Evolutionary conservation across 1,140 invertebrate species (phyloP), one percentile per base, ranked within the genome.

Genomic region (Melitaea cinxia): DNA sequence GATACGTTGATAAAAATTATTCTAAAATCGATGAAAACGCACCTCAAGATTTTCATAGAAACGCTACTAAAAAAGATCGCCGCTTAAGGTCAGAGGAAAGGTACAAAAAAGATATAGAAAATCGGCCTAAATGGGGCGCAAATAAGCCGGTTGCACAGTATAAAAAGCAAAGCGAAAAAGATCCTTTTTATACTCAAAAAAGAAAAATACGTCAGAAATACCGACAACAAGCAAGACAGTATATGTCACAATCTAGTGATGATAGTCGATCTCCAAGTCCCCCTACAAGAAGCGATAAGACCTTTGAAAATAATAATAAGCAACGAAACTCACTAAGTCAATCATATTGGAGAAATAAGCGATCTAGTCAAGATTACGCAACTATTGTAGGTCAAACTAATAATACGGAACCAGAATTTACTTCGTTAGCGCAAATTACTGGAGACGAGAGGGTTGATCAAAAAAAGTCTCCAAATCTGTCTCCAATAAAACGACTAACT

Each of bases 111-210:
- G 91, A 91, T 70, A 84, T 92, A 54, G 92, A 93, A 75, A 94
- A 91, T 68, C 89, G 93, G 59, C 94, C 94, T 0, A 94, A 94
- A 75, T 95, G 94, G 94, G 94, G 94, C 21, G 93, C 93, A 0
- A 94, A 94, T 73, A 92, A 94, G 70, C 94, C 94, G 53, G 93
- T 92, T 28, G 95, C 93, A 9, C 93, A 94, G 67, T 96, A 95
- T 76, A 91, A 95, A 68, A 95, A 95, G 65, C 95, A 95, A 86
- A 95, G 94, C 71, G 95, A 95, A 78, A 95, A 95, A 77, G 95
- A 95, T 87, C 94, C 94, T 15, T 93, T 95, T 78, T 95, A 95
- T 79, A 92, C 93, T 42, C 93, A 94, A 83, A 92, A 94, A 70
- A 74, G 94, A 70, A 93, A 94, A 86, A 76, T 94, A 54, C 87